A percentile compares a stretch with the other conserved stretches of the same genome.
Evolutionary conservation across 2,797 vertebrate species (phyloP).

Genomic region (Lateolabrax maculatus): DNA sequence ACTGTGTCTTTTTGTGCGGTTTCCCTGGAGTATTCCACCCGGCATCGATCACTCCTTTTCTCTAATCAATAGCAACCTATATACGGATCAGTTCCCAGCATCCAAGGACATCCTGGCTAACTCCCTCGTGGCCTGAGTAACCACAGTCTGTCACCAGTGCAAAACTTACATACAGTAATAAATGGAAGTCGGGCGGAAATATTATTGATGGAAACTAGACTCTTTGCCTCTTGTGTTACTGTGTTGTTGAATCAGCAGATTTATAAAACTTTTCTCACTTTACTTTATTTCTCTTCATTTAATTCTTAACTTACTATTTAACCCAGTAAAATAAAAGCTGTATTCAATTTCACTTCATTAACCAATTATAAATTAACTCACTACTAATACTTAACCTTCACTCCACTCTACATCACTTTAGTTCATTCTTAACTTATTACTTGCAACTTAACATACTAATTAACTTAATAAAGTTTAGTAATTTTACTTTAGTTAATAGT

Average conservation of each 20-base stretch:
- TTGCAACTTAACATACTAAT: not conserved
- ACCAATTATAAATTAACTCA: not conserved
- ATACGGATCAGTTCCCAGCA: slow-evolving; percentile 34
- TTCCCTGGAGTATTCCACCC: slow-evolving; percentile 7
- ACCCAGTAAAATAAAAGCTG: not conserved
- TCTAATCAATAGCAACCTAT: slow-evolving; percentile 34
- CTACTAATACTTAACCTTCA: not conserved
- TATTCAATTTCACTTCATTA: not conserved
- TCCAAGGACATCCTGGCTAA: slow-evolving; percentile 22
- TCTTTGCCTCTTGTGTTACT: not conserved
- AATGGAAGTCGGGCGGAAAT: not conserved
- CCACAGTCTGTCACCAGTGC: not conserved
- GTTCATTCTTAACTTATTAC: not conserved
- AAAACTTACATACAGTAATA: not conserved
- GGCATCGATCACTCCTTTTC: slow-evolving; percentile 14
- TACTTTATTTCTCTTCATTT: not conserved
- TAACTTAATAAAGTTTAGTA: not conserved
- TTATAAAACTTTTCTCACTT: not conserved
- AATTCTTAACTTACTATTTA: not conserved
- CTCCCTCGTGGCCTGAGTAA: slow-evolving; percentile 4
- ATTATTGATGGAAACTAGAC: not conserved
- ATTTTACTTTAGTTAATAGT: too few species aligned
- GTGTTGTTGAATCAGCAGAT: not conserved
- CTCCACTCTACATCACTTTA: not conserved
- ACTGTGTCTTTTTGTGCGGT: not conserved